Base-by-base conservation (phyloP, 1,140 invertebrate genomes). In the Asbolus verrucosus region DNA sequence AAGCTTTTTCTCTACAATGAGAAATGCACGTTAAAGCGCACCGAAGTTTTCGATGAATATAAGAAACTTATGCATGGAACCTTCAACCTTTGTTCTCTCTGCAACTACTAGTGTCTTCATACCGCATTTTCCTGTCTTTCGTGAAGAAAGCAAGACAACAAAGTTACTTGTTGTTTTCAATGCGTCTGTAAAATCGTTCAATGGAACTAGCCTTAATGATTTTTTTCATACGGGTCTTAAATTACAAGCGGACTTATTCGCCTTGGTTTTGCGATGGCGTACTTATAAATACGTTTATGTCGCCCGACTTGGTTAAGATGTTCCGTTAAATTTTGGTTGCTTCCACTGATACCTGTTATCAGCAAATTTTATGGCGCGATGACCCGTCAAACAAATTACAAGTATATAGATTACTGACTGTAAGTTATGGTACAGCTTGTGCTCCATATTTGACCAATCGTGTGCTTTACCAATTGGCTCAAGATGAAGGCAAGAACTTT, bases 271-370 rank as follows among this genome's bases (percentile, higher is more conserved):
- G 2, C 41, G 71, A 21, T 82, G 81, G 68, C 41, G 79, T 15
- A 66, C 13, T 9, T 71, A 78, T 67, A 13, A 38, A 19, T 68
- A 74, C 36, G 80, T 1, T 59, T 81, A 18, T 76, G 72, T 9
- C n/a, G n/a, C 78, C 76, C 2, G 82, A 83, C 67, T 77, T 83
- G 6, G 65, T 69, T 19, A 82, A 84, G 70, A 82, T 83, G 80
- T 82, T 79, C 70, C 50, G 79, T 6, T 77, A 81, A 67, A 70
- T 82, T 13, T 43, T 62, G 9, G 71, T 83, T 4, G 39, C 71
- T 16, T n/a, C 46, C n/a, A 68, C 77, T 27, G 76, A 81, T 15
- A 30, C 69, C 15, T 65, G 69, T 50, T 76, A 76, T 69, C 81
- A 82, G 43, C 67, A 71, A 69, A 81, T 83, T 18, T 21, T 83